A percentile compares a stretch with the other conserved stretches of the same genome.
Conservation (phyloP, 2,113 vertebrate genomes). For the Brachyistius frenatus region DNA sequence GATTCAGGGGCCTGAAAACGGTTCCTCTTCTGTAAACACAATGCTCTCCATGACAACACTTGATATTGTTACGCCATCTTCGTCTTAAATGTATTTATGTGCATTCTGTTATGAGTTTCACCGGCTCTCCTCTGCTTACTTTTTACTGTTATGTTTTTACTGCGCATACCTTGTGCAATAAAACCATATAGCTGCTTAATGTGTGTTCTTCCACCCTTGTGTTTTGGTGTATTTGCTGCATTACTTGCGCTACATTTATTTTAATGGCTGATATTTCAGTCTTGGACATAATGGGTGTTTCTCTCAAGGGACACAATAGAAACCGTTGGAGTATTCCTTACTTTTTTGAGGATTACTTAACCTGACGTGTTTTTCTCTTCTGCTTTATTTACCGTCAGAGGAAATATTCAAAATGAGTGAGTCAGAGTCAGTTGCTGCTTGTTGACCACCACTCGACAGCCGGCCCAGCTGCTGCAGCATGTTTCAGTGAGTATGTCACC, state of each 20-base stretch:
- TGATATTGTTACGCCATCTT: too few relatives aligned
- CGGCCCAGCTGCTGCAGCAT: not conserved
- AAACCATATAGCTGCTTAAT: too few relatives aligned
- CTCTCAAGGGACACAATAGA: not conserved
- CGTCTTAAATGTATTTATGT: too few relatives aligned
- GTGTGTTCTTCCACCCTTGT: not conserved
- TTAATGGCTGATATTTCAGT: too few relatives aligned
- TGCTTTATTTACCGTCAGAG: not conserved
- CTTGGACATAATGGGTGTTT: not conserved
- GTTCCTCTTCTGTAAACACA: too few relatives aligned
- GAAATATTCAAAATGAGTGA: not conserved
- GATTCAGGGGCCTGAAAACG: too few relatives aligned
- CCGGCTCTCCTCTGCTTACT: too few relatives aligned
- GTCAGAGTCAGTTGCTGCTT: not conserved
- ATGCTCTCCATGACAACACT: too few relatives aligned
- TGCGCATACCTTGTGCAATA: too few relatives aligned
- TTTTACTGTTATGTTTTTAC: too few relatives aligned
- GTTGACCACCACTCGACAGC: not conserved
- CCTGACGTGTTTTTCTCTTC: not conserved
- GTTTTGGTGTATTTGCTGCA: too few relatives aligned
- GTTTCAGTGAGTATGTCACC: not conserved
- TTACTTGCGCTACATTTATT: not conserved
- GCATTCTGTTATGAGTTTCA: too few relatives aligned
- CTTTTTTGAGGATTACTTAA: not conserved
- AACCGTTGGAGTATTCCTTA: not conserved